Evolutionary conservation across 1,140 invertebrate genomes (phyloP).

Genomic region (Cheumatopsyche charites): DNA sequence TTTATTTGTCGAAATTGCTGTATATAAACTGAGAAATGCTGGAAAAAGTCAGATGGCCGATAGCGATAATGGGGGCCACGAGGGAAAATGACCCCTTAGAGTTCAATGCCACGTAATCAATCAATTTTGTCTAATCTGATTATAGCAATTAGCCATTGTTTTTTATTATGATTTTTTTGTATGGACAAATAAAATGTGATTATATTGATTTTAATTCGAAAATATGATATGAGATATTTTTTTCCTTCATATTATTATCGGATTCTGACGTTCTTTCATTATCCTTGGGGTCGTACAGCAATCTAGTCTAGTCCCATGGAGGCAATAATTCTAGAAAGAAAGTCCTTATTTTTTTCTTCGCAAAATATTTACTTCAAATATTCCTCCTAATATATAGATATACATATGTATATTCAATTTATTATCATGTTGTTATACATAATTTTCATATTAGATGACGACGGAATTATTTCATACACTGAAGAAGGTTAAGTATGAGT

Average conservation of each 20-base stretch:
- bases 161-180: too few species aligned
- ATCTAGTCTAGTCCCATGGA: slow-evolving; percentile 24
- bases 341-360: slow-evolving; percentile 11
- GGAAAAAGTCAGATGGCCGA: not conserved
- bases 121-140: slow-evolving; percentile 14
- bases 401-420: not conserved
- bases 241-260: slow-evolving; percentile 19
- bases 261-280: slow-evolving; percentile 5
- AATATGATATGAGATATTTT: slow-evolving; percentile 1
- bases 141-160: slow-evolving; percentile 3
- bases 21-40: too few species aligned
- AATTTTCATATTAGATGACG: not conserved
- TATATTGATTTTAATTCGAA: too few species aligned
- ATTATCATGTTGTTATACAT: not conserved
- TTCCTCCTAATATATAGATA: not conserved
- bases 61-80: not conserved
- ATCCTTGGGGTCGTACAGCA: slow-evolving; percentile 10
- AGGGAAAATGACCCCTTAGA: slow-evolving; percentile 15
- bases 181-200: too few species aligned
- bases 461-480: not conserved
- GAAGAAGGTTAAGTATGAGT: too few species aligned
- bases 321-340: slow-evolving; percentile 39
- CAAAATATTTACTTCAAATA: not conserved
- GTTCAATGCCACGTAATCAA: slow-evolving; percentile 32
- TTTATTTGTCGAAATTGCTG: too few species aligned